Evolutionary conservation across 2,888 invertebrate genomes (phyloP).

Genomic region (Cantharis rufa): DNA sequence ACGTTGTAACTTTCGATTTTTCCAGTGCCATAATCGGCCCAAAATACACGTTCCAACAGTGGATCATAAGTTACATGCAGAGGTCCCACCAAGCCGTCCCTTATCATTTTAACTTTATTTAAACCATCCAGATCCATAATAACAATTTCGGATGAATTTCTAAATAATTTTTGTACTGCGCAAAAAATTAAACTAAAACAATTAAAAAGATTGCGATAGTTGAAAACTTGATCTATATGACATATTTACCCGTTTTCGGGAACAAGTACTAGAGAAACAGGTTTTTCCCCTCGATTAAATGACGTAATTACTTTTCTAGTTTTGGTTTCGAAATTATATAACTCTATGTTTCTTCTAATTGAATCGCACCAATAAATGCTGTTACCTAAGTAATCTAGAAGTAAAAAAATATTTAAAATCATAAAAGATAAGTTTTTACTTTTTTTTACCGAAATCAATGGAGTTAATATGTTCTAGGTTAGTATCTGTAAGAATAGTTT

Average conservation of each 20-base stretch:
- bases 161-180: not conserved
- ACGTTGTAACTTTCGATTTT: not conserved
- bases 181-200: not conserved
- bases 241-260: constrained; percentile 67
- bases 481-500: not conserved
- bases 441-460: constrained; percentile 62
- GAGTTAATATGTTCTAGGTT: constrained; percentile 53
- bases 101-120: not conserved
- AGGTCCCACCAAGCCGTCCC: not conserved
- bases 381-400: constrained; percentile 69
- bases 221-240: not conserved
- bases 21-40: not conserved
- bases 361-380: constrained; percentile 76
- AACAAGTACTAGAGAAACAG: constrained; percentile 69
- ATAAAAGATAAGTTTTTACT: not conserved
- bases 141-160: not conserved
- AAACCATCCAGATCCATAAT: not conserved
- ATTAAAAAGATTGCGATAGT: not conserved
- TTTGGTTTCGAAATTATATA: constrained; percentile 63
- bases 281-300: constrained; percentile 62
- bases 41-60: not conserved
- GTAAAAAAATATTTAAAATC: not conserved
- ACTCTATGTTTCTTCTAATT: constrained; percentile 66
- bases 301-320: constrained; percentile 65
- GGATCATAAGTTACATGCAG: not conserved